These are phyloP conservation scores for Chrysocyon brachyurus DNA, from an alignment of 2,797 vertebrate species.

Conservation along the genomic window DNA sequence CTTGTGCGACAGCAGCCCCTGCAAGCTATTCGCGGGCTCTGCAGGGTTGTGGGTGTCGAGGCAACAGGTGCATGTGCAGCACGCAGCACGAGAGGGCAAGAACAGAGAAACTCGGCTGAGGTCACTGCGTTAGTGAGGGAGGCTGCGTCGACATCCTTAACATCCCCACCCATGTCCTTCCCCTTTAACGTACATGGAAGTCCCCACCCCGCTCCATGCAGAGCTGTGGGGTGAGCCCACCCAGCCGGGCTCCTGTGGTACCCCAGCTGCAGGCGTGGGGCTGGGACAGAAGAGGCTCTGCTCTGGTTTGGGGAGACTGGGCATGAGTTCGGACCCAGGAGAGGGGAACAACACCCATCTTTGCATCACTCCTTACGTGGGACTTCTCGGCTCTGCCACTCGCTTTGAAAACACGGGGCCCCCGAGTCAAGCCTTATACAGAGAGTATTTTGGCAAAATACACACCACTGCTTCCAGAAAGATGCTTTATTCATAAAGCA, in stretches of 20 bases:
- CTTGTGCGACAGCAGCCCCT: background rate
- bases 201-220: accelerated
- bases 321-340: too few relatives aligned
- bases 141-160: too few relatives aligned
- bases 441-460: background rate
- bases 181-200: accelerated
- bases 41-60: too few relatives aligned
- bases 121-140: background rate
- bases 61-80: background rate
- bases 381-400: background rate
- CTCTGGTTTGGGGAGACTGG: background rate
- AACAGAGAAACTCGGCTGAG: background rate
- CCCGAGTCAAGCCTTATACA: background rate
- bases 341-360: accelerated
- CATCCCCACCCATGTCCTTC: background rate
- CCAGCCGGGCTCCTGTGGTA: accelerated
- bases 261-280: background rate
- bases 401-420: background rate
- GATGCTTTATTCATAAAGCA: background rate
- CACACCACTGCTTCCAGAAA: background rate
- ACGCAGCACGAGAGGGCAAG: accelerated
- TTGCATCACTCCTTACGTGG: accelerated
- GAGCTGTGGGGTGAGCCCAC: accelerated
- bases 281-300: accelerated
- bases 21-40: background rate